These are phyloP conservation scores for Apodemus agrarius DNA, from an alignment of 2,797 vertebrate genomes.

Conservation along the genomic window DNA sequence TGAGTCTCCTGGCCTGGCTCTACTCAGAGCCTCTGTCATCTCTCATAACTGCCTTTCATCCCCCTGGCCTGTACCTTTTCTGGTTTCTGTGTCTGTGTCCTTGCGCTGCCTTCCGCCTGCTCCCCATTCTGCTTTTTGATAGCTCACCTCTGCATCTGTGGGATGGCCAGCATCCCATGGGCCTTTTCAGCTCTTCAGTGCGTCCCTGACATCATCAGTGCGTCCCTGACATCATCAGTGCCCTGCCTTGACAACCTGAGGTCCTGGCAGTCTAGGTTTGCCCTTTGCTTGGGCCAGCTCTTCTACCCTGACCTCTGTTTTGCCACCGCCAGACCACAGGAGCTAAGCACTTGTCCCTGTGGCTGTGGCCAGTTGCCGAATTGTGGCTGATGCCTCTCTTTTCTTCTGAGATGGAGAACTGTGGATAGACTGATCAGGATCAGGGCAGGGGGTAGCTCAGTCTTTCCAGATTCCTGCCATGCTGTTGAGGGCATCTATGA, in stretches of 20 bases:
- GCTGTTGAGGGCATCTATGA: background rate
- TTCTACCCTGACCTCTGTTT: background rate
- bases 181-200: background rate
- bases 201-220: rapidly evolving
- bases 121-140: background rate
- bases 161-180: background rate
- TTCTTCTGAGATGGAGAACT: background rate
- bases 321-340: background rate
- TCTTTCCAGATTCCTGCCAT: background rate
- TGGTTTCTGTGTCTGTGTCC: background rate
- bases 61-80: background rate
- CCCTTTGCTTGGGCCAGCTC: background rate
- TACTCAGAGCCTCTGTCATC: background rate
- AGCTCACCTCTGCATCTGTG: background rate
- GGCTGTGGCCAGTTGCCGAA: background rate
- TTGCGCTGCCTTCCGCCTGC: background rate
- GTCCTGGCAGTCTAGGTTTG: background rate
- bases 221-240: rapidly evolving
- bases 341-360: background rate
- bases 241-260: background rate
- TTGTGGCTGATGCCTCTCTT: background rate
- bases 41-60: background rate
- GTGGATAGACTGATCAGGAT: rapidly evolving
- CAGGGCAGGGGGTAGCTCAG: background rate
- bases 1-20: background rate